Conservation (phyloP, 2,113 vertebrate genomes). For the Poecile atricapillus region DNA sequence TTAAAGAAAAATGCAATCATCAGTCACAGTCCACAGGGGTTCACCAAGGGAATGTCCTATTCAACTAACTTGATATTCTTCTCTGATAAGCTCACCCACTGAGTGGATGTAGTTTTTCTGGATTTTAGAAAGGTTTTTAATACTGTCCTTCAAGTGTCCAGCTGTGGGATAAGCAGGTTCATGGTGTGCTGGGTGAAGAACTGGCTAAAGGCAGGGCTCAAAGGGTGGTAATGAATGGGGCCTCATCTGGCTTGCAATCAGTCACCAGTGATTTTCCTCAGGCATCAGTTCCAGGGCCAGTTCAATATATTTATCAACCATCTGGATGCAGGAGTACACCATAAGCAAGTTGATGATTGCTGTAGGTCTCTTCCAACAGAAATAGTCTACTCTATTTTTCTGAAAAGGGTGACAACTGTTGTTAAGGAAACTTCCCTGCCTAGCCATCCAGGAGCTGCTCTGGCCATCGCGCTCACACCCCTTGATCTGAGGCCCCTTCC, state of each 20-base stretch:
- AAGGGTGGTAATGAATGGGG: background rate
- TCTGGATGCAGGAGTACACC: background rate
- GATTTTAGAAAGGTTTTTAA: background rate
- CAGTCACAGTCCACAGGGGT: background rate
- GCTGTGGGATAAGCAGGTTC: background rate
- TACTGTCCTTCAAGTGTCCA: background rate
- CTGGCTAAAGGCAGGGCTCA: background rate
- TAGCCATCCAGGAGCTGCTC: background rate
- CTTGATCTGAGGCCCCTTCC: background rate
- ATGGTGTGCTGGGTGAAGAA: background rate
- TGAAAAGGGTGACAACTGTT: background rate
- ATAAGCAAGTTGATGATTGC: background rate
- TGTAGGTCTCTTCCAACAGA: background rate
- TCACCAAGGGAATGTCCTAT: background rate
- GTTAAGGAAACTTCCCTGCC: background rate
- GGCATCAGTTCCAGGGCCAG: background rate
- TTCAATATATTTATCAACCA: background rate
- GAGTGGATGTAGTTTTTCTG: background rate
- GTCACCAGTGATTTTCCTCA: background rate
- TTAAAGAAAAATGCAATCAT: background rate
- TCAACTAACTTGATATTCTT: background rate
- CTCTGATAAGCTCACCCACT: background rate
- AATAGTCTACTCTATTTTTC: background rate
- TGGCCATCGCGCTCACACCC: accelerated
- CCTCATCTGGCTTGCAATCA: background rate